Conservation (phyloP, 1,140 invertebrate species). For the Zaprionus lachaisei region DNA sequence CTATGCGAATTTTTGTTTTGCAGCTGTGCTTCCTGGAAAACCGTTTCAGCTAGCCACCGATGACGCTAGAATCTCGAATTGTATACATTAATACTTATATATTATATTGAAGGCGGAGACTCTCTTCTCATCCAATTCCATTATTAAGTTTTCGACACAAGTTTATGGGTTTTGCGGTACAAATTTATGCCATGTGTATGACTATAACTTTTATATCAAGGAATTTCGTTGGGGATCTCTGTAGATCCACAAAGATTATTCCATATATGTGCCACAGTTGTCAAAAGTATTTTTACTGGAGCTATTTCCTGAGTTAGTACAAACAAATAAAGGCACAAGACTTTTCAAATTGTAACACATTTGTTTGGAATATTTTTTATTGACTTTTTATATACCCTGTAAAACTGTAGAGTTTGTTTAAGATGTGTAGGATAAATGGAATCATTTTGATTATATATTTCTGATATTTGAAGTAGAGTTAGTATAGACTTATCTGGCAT, state of each 20-base stretch:
- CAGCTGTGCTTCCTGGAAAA: constrained; percentile 80
- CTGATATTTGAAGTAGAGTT: not conserved
- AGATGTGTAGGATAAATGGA: not conserved
- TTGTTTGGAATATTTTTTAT: constrained; percentile 50
- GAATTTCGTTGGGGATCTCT: not conserved
- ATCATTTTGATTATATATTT: not conserved
- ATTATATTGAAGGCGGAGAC: constrained; percentile 8
- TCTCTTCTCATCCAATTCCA: constrained; percentile 40
- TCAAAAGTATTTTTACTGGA: constrained; percentile 17
- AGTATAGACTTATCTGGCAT: not conserved
- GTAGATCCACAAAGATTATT: constrained; percentile 17
- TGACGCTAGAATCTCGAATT: constrained; percentile 33
- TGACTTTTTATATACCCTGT: constrained; percentile 14
- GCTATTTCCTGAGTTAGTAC: constrained; percentile 30
- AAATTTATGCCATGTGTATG: constrained; percentile 60
- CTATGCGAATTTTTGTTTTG: constrained; percentile 65
- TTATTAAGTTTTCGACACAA: constrained; percentile 68
- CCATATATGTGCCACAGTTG: constrained; percentile 25
- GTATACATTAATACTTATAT: constrained; percentile 12
- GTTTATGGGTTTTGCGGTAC: constrained; percentile 62
- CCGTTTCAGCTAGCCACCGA: constrained; percentile 55
- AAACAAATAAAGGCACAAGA: constrained; percentile 52
- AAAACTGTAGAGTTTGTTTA: not conserved
- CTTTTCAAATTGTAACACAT: constrained; percentile 66
- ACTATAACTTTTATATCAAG: constrained; percentile 22